phyloP scores from a whole-genome alignment of 2,797 vertebrate species.

The Ispidina lecontei region DNA sequence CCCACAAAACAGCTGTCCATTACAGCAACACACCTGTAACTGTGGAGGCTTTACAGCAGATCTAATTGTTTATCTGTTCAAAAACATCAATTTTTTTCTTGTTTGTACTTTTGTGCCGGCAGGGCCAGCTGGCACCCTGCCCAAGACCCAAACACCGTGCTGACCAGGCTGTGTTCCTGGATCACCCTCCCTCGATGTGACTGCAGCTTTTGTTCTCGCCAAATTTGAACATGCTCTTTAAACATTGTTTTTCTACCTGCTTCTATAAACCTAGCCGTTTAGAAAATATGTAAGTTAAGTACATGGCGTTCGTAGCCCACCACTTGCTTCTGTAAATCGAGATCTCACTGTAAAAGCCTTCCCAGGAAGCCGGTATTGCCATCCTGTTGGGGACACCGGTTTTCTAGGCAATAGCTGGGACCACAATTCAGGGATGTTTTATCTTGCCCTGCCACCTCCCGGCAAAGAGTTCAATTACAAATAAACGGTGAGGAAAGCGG shows the following conservation, averaged over 20 bases:
- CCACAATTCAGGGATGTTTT: not conserved
- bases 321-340: not conserved
- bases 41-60: not conserved
- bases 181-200: accelerated
- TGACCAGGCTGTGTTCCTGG: not conserved
- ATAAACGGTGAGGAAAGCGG: accelerated
- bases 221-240: not conserved
- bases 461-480: not conserved
- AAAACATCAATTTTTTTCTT: not conserved
- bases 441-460: conserved; percentile 34
- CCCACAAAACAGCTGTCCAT: accelerated
- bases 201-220: not conserved
- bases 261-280: not conserved
- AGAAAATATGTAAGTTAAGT: not conserved
- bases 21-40: not conserved
- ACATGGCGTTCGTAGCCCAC: not conserved
- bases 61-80: not conserved
- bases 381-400: accelerated
- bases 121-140: not conserved
- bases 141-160: accelerated
- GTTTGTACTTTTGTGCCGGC: not conserved
- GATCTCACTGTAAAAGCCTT: not conserved
- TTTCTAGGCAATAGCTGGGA: accelerated
- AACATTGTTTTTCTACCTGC: not conserved
- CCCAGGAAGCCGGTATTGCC: not conserved